Conservation (phyloP, 37 sponge, comb jelly and placozoan species). For the Cliona cf. orientalis region DNA sequence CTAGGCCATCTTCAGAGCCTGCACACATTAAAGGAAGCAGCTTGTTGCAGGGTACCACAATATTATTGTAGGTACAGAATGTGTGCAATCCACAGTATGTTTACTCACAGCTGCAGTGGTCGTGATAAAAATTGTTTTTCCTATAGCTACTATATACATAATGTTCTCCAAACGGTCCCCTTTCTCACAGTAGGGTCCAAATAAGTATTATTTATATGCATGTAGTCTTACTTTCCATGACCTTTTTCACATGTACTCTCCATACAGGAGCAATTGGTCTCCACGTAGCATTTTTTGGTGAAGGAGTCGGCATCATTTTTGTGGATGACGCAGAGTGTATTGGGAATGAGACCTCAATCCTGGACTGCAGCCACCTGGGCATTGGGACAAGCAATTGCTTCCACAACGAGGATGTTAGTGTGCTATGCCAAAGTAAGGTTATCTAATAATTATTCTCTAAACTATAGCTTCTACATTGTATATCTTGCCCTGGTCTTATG, state of each 20-base stretch:
- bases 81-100: too few relatives aligned
- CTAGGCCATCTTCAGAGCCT: too few relatives aligned
- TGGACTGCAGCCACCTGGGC: conserved; percentile 35
- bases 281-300: conserved; percentile 41
- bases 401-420: conserved; percentile 44
- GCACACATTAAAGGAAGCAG: too few relatives aligned
- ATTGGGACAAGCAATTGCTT: conserved; percentile 37
- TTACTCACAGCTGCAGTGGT: background rate
- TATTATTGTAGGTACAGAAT: too few relatives aligned
- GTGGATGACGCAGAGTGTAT: conserved; percentile 44
- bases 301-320: conserved; percentile 52
- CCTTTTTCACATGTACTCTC: background rate
- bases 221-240: background rate
- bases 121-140: background rate
- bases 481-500: too few relatives aligned
- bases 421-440: conserved; percentile 39
- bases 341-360: conserved; percentile 49
- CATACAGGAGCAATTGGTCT: conserved; percentile 22
- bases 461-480: too few relatives aligned
- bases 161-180: too few relatives aligned
- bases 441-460: background rate
- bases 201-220: background rate
- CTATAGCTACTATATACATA: too few relatives aligned
- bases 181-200: too few relatives aligned
- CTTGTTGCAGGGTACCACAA: too few relatives aligned